These are phyloP conservation scores for Hystrix brachyura DNA, from an alignment of 2,113 vertebrate genomes.

Conservation along the genomic window DNA sequence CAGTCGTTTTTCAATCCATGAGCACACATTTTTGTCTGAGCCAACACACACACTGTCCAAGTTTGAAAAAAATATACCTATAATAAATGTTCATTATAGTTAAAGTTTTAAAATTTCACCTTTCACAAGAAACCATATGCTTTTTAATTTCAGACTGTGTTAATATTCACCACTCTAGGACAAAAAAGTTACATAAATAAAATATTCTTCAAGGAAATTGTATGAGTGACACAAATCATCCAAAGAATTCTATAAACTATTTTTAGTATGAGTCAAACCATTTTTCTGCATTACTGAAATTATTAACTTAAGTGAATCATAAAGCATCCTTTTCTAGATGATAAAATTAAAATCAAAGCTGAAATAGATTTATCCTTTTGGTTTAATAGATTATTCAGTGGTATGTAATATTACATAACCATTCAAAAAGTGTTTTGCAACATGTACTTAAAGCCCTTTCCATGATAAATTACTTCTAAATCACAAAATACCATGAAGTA, in stretches of 20 bases:
- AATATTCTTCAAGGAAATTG: not conserved
- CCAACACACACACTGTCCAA: not conserved
- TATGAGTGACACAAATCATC: conserved; percentile 13
- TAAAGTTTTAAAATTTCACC: conserved; percentile 14
- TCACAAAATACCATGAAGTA: conserved; percentile 1
- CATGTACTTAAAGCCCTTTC: not conserved
- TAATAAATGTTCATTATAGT: not conserved
- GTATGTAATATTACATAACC: not conserved
- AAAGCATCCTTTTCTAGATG: conserved; percentile 50
- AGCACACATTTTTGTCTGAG: not conserved
- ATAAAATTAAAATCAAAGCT: conserved; percentile 59
- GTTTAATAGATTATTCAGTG: not conserved
- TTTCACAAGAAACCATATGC: conserved; percentile 30
- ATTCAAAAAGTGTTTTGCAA: not conserved
- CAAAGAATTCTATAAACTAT: conserved; percentile 50
- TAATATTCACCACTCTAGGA: conserved; percentile 24
- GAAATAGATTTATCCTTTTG: not conserved
- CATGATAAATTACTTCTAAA: not conserved
- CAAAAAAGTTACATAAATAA: not conserved
- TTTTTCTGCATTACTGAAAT: conserved; percentile 53
- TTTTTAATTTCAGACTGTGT: conserved; percentile 62
- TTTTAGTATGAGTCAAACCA: conserved; percentile 1
- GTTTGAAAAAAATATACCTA: not conserved
- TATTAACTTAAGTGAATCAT: conserved; percentile 43
- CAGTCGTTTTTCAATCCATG: not conserved